Base-by-base conservation (phyloP, 2,888 invertebrate species). In the Caenorhabditis sp. region DNA sequence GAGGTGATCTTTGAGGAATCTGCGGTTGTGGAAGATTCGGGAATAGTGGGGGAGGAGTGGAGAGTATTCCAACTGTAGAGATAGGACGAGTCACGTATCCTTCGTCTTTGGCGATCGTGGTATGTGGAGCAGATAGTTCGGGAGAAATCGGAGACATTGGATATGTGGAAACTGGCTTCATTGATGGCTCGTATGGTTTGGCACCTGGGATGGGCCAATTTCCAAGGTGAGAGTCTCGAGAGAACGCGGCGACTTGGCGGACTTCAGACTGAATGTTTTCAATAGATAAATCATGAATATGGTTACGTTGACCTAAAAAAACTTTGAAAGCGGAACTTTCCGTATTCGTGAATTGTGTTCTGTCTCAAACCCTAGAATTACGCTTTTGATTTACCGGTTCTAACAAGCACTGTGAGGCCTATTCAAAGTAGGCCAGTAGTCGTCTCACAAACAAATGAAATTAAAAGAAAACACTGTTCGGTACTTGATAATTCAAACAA, bases 131-230 rank as follows among this genome's bases (percentile, higher is more conserved):
- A 7, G 38, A 56, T 31, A 72, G 22, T 24, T 80, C 80, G 1
- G 80, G 66, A n/a, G 66, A 59, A 5, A 75, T 80, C 0, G 77
- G 74, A 49, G 72, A 56, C 22, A 66, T 58, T n/a, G 87, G 87
- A 47, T 86, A 86, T 2, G 85, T 80, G 6, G 86, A 79, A 2
- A 84, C 75, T 41, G 87, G 87, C 22, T 86, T 83, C 87, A 87
- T 87, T 8, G 85, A 85, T 12, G 85, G 80, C 28, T 86, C 80
- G 56, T 84, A 87, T 4, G 82, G 84, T 44, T 83, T 85, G 3
- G 89, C 77, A 19, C 89, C 89, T 2, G 89, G 88, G 58, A 89
- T 89, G 5, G 89, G 89, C 89, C 89, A 89, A 49, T 89, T 89
- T 2, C 89, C 89, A 28, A 89, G 86, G 56, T 85, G 86, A 10